phyloP scores from a whole-genome alignment of 2,113 vertebrate genomes.

The Argyrosomus japonicus region DNA sequence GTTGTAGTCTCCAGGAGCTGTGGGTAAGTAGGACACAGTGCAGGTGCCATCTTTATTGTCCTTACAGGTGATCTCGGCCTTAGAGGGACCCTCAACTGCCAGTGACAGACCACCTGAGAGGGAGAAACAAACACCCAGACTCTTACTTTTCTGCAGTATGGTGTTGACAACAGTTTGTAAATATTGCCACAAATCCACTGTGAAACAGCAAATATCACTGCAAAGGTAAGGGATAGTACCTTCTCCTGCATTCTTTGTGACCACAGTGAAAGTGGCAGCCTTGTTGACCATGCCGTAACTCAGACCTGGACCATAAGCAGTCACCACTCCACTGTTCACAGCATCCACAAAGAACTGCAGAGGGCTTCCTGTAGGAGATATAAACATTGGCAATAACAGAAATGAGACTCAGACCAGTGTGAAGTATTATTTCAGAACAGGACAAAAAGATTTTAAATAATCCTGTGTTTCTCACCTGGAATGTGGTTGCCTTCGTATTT shows the following conservation, averaged over 20 bases:
- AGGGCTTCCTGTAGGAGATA: conserved; percentile 87
- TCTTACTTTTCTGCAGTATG: neutral
- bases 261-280: conserved; percentile 92
- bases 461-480: conserved; percentile 84
- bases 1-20: conserved; percentile 94
- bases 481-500: conserved; percentile 98
- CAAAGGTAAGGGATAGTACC: conserved; percentile 75
- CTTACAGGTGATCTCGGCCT: conserved; percentile 97
- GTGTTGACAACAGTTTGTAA: neutral
- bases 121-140: neutral
- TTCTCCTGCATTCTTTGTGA: conserved; percentile 96
- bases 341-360: conserved; percentile 96
- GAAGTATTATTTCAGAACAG: too few relatives aligned
- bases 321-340: conserved; percentile 92
- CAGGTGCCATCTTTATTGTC: conserved; percentile 98
- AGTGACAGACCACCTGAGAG: conserved; percentile 92
- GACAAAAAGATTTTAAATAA: neutral
- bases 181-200: conserved; percentile 1
- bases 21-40: conserved; percentile 96
- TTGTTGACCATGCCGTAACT: conserved; percentile 97
- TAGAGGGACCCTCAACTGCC: conserved; percentile 96
- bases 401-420: neutral
- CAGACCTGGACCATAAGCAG: conserved; percentile 94
- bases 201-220: neutral
- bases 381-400: neutral